A percentile compares a stretch with the other conserved stretches of the same genome.
Evolutionary conservation across 2,113 vertebrate genomes (phyloP).

Genomic region (Cyrtonyx montezumae): DNA sequence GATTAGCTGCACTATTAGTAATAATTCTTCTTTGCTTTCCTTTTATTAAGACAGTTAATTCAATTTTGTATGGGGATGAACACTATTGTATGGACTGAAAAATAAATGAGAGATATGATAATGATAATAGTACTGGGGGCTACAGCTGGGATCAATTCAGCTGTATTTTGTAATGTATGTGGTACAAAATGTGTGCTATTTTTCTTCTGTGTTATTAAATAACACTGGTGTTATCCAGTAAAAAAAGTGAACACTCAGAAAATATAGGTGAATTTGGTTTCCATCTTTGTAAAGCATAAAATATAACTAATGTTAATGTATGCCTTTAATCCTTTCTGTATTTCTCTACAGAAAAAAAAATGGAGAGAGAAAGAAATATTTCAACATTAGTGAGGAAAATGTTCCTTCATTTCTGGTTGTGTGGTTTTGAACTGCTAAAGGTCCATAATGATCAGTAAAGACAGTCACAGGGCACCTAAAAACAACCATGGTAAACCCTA

Average conservation of each 20-base stretch:
- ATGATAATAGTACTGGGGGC: background rate
- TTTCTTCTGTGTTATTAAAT: background rate
- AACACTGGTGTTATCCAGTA: background rate
- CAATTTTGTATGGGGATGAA: constrained; percentile 10
- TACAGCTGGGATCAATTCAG: background rate
- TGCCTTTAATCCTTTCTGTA: background rate
- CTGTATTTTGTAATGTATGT: background rate
- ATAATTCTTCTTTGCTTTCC: constrained; percentile 48
- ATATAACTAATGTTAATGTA: background rate
- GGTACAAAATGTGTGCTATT: background rate
- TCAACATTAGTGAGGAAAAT: background rate
- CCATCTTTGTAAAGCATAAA: background rate
- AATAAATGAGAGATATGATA: constrained; percentile 5
- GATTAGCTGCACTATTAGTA: constrained; percentile 40
- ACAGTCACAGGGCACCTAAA: background rate
- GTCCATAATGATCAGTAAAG: background rate
- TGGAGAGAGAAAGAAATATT: background rate
- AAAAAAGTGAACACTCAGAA: background rate
- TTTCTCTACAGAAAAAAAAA: background rate
- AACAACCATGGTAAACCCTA: background rate
- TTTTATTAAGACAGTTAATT: constrained; percentile 57
- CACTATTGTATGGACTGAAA: background rate
- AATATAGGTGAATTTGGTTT: background rate
- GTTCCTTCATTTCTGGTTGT: background rate
- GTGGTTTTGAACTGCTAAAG: background rate